Conservation (phyloP, 2,113 vertebrate species). For the Actenoides hombroni region DNA sequence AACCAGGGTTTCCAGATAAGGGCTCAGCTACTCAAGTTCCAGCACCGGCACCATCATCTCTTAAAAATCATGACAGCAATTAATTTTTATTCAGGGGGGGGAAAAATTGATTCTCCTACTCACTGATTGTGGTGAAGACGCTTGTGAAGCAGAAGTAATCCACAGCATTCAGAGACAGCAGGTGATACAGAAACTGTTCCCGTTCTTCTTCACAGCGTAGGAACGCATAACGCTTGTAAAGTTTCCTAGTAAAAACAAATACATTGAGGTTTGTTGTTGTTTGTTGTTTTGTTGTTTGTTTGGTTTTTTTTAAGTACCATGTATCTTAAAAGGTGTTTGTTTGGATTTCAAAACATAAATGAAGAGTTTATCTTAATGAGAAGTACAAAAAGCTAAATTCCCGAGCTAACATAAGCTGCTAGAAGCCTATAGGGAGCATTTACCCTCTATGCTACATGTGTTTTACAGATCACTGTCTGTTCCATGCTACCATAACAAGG, state of each 20-base stretch:
- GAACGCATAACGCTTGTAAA: slow-evolving; percentile 96
- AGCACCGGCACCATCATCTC: not conserved
- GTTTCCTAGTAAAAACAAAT: slow-evolving; percentile 79
- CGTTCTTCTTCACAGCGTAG: slow-evolving; percentile 95
- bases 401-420: not conserved
- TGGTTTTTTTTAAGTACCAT: not conserved
- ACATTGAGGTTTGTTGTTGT: not conserved
- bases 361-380: not conserved
- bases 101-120: slow-evolving; percentile 53
- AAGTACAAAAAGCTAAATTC: not conserved
- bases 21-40: not conserved
- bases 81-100: not conserved
- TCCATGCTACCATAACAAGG: not conserved
- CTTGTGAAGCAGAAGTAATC: slow-evolving; percentile 99
- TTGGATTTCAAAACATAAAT: not conserved
- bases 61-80: not conserved
- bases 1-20: not conserved
- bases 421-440: not conserved
- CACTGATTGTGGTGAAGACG: slow-evolving; percentile 91
- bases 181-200: slow-evolving; percentile 96
- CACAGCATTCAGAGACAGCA: slow-evolving; percentile 95
- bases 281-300: not conserved
- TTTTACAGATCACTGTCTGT: not conserved
- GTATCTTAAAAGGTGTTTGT: not conserved
- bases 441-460: not conserved